phyloP scores from a whole-genome alignment of 2,797 vertebrate genomes.

The Urosaurus nigricauda region DNA sequence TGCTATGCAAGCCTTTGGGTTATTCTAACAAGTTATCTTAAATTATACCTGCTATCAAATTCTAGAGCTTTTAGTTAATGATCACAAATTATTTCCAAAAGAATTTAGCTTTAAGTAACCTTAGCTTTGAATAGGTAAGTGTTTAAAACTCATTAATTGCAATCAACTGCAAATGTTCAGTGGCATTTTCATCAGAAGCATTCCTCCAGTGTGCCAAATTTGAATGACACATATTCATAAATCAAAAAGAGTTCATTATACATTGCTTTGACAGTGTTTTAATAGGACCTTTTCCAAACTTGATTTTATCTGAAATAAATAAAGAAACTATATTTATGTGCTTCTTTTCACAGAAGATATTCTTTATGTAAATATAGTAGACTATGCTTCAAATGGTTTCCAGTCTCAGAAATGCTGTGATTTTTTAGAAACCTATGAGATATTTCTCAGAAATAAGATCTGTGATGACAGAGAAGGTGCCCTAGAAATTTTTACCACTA shows the following conservation, averaged over 20 bases:
- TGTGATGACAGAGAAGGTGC: background rate
- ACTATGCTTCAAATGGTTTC: background rate
- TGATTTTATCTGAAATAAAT: background rate
- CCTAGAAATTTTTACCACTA: background rate
- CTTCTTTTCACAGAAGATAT: constrained; percentile 17
- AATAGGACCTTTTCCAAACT: background rate
- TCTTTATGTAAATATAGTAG: background rate
- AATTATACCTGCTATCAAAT: background rate
- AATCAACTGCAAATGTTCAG: background rate
- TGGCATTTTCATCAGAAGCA: background rate
- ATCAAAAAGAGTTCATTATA: constrained; percentile 14
- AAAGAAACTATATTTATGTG: background rate
- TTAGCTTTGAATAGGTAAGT: constrained; percentile 1
- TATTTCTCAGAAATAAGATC: background rate
- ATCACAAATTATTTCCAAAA: background rate
- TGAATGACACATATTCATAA: background rate
- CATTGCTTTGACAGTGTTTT: background rate
- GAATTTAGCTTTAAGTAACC: background rate
- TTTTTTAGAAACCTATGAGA: background rate
- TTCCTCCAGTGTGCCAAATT: background rate
- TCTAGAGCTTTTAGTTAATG: background rate
- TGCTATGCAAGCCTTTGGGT: background rate
- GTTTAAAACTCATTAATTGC: background rate
- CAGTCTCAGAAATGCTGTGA: background rate
- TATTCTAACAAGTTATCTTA: background rate